Percentiles rank a stretch among this genome's conserved stretches.
Conservation (phyloP, 2,797 vertebrate genomes). For the Glyptemys insculpta region DNA sequence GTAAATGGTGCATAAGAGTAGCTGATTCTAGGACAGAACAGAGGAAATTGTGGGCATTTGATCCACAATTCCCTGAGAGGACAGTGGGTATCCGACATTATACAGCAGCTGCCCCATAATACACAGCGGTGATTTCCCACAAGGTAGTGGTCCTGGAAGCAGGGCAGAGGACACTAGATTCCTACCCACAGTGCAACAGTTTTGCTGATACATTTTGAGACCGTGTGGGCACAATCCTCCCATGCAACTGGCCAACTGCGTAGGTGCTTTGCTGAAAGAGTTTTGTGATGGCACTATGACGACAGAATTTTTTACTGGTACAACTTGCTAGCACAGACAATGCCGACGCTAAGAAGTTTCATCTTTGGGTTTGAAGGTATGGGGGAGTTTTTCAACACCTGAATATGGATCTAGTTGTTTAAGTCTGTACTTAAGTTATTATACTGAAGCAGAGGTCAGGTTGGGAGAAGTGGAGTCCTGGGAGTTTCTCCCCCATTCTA, state of each 20-base stretch:
- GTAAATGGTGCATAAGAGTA: background rate
- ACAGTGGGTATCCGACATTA: background rate
- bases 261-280: background rate
- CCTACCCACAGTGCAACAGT: background rate
- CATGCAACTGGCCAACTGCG: background rate
- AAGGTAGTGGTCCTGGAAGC: background rate
- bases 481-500: background rate
- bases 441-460: background rate
- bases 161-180: background rate
- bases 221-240: fast-evolving
- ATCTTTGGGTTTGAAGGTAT: background rate
- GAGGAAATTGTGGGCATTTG: background rate
- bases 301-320: background rate
- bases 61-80: background rate
- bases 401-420: background rate
- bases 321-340: background rate
- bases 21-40: fast-evolving
- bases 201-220: background rate
- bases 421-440: background rate
- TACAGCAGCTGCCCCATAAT: background rate
- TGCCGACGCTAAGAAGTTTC: background rate
- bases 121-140: background rate
- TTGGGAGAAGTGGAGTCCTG: background rate
- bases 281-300: background rate
- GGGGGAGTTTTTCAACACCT: background rate